Conservation (phyloP, 2,113 vertebrate species). For the Corythornis cristatus region DNA sequence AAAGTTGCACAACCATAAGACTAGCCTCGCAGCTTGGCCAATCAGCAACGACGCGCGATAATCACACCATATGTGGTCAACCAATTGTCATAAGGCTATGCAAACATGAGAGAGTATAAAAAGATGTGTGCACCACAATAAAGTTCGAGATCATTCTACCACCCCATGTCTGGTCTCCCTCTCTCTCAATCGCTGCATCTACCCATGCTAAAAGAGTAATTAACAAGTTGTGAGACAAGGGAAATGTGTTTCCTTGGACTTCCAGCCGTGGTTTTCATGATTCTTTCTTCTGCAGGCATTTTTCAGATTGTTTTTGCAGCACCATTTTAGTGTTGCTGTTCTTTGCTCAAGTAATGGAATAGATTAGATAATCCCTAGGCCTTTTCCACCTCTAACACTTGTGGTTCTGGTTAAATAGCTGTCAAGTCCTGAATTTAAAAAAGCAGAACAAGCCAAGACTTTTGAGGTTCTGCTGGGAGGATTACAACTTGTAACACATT, state of each 20-base stretch:
- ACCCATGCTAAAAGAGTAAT: not conserved
- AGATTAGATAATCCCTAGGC: slow-evolving; percentile 52
- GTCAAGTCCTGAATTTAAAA: slow-evolving; percentile 50
- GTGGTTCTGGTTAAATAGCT: slow-evolving; percentile 59
- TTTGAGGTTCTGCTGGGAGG: slow-evolving; percentile 63
- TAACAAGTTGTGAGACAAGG: not conserved
- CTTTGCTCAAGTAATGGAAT: slow-evolving; percentile 1
- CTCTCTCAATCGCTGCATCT: no score
- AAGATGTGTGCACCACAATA: no score
- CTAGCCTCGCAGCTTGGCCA: no score
- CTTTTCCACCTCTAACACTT: slow-evolving; percentile 41
- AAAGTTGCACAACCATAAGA: no score
- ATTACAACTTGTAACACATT: slow-evolving; percentile 37
- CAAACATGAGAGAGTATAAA: no score
- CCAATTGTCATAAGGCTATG: no score
- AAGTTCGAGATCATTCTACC: no score
- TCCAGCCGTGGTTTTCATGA: not conserved
- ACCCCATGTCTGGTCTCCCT: no score
- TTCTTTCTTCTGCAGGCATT: not conserved
- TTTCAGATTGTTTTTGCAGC: not conserved
- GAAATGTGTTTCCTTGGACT: not conserved
- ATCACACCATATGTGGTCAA: no score
- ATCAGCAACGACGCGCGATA: no score
- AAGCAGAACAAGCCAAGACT: slow-evolving; percentile 48
- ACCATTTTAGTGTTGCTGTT: not conserved